phyloP scores from a whole-genome alignment of 1,140 invertebrate genomes.

The Agrypnia vestita region DNA sequence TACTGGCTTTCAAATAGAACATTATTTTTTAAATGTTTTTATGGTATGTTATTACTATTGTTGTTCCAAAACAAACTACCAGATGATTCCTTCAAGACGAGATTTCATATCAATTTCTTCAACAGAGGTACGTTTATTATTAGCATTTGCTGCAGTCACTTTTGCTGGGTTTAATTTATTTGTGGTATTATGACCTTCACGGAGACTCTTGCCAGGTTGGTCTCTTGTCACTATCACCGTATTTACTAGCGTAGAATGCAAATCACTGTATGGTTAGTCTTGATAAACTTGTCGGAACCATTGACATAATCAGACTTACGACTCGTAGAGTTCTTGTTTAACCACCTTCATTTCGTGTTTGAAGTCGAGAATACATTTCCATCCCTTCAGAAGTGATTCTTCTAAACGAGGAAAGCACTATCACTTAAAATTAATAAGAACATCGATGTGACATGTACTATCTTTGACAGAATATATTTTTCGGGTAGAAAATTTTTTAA shows the following conservation, averaged over 20 bases:
- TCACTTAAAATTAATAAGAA: too few relatives aligned
- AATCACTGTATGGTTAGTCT: not conserved
- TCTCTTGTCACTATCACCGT: slow-evolving; percentile 20
- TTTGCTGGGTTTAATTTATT: slow-evolving; percentile 8
- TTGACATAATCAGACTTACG: not conserved
- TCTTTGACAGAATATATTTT: too few relatives aligned
- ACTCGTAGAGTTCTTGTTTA: not conserved
- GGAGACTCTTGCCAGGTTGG: slow-evolving; percentile 1
- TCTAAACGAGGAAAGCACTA: too few relatives aligned
- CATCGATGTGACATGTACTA: too few relatives aligned
- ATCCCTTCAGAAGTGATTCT: too few relatives aligned
- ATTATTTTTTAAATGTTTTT: too few relatives aligned
- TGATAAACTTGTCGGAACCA: not conserved
- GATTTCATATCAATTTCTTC: not conserved
- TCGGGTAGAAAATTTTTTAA: too few relatives aligned
- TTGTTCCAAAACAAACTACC: not conserved
- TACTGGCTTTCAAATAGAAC: too few relatives aligned
- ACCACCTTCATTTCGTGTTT: not conserved
- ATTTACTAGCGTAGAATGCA: slow-evolving; percentile 16
- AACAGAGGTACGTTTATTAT: not conserved
- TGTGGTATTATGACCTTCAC: not conserved
- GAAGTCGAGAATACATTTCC: too few relatives aligned
- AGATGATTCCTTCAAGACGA: not conserved
- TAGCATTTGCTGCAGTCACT: slow-evolving; percentile 33
- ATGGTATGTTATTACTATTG: too few relatives aligned